Percentiles rank a stretch among this genome's conserved stretches.
phyloP scores from a whole-genome alignment of 2,797 vertebrate genomes.

The Pampus argenteus region DNA sequence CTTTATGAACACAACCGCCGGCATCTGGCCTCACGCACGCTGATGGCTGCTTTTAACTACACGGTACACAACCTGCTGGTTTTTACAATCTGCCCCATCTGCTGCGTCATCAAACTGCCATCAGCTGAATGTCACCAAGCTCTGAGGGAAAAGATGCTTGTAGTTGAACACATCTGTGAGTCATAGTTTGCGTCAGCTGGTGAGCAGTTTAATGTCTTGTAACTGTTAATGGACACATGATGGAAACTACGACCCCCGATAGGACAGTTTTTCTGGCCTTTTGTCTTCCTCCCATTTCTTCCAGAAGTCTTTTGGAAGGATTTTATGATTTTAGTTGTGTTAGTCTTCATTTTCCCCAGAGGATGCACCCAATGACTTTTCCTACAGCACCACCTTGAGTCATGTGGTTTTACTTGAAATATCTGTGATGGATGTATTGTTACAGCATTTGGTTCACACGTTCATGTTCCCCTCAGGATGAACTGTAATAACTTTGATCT shows the following conservation, averaged over 20 bases:
- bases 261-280: background rate
- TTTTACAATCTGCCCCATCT: conserved; percentile 26
- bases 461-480: too few species aligned
- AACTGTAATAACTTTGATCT: too few species aligned
- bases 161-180: background rate
- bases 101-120: conserved; percentile 3
- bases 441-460: too few species aligned
- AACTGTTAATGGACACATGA: background rate
- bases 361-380: too few species aligned
- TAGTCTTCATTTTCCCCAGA: too few species aligned
- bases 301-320: background rate
- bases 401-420: too few species aligned
- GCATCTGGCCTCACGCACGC: conserved; percentile 24
- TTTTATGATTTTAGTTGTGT: background rate
- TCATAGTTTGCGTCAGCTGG: background rate
- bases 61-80: background rate
- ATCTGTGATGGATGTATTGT: too few species aligned
- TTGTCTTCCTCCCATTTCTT: background rate
- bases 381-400: too few species aligned
- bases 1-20: background rate
- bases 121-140: background rate
- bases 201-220: background rate
- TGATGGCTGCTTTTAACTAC: background rate
- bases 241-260: too few species aligned
- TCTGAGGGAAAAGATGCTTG: background rate